phyloP scores from a whole-genome alignment of 2,797 vertebrate species.

The Merluccius polli region DNA sequence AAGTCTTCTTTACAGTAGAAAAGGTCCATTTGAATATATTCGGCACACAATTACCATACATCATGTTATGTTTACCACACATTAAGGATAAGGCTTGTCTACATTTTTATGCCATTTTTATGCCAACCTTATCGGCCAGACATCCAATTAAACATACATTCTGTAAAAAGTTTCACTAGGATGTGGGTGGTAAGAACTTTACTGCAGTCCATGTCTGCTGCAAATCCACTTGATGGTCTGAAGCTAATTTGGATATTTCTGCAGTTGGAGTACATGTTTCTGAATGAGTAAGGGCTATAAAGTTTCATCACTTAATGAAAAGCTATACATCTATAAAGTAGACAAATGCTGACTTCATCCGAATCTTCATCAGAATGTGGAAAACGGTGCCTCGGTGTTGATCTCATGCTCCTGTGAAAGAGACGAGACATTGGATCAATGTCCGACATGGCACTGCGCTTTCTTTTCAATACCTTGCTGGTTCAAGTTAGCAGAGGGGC shows the following conservation, averaged over 20 bases:
- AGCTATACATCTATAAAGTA: background rate
- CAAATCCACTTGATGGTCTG: no score
- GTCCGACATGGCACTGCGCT: background rate
- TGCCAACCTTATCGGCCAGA: no score
- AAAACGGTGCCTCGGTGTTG: slow-evolving; percentile 76
- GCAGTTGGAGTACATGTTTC: background rate
- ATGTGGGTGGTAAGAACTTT: background rate
- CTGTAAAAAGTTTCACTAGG: background rate
- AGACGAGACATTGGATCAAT: background rate
- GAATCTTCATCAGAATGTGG: slow-evolving; percentile 26
- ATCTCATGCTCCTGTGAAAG: slow-evolving; percentile 80
- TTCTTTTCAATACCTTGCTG: background rate
- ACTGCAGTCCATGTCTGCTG: no score
- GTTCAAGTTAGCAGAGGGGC: no score
- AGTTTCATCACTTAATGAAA: background rate
- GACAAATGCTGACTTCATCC: background rate
- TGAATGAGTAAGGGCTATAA: background rate
- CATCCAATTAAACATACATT: no score
- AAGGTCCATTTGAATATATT: background rate
- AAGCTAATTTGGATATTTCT: background rate
- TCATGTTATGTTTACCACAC: background rate
- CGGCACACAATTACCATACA: background rate
- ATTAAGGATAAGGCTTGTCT: background rate
- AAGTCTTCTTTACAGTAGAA: background rate
- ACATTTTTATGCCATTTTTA: background rate